Percentiles rank a stretch among this genome's conserved stretches.
phyloP scores from a whole-genome alignment of 2,888 invertebrate species.

The Keiferia lycopersicella region DNA sequence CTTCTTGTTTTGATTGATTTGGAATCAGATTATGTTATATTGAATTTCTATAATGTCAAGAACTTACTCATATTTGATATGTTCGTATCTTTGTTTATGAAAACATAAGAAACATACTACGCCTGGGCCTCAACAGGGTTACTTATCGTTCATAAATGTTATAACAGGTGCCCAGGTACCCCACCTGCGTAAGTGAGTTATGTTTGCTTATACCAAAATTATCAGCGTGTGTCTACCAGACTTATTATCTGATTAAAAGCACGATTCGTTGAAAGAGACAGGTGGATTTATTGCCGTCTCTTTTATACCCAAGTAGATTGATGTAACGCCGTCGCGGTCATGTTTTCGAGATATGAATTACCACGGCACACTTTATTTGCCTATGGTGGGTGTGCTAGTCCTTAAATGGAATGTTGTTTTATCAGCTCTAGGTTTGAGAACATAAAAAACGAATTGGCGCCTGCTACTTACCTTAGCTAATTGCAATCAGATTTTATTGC shows the following conservation, averaged over 20 bases:
- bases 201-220: constrained; percentile 62
- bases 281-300: constrained; percentile 30
- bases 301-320: constrained; percentile 23
- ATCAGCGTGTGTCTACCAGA: constrained; percentile 40
- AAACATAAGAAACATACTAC: constrained; percentile 40
- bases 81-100: constrained; percentile 43
- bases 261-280: constrained; percentile 38
- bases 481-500: constrained; percentile 1
- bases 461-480: background rate
- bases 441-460: constrained; percentile 2
- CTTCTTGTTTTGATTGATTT: background rate
- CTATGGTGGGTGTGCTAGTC: background rate
- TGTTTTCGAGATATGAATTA: constrained; percentile 4
- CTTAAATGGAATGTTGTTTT: background rate
- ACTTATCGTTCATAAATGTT: constrained; percentile 48
- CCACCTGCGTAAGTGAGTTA: constrained; percentile 45
- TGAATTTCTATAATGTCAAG: background rate
- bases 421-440: background rate
- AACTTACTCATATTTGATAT: constrained; percentile 12
- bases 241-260: constrained; percentile 50
- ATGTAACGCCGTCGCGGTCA: constrained; percentile 5
- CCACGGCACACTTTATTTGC: background rate
- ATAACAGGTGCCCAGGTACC: constrained; percentile 67
- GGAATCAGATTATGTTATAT: background rate
- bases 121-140: constrained; percentile 60